Evolutionary conservation across 2,113 vertebrate genomes (phyloP).

Genomic region (Melospiza georgiana): DNA sequence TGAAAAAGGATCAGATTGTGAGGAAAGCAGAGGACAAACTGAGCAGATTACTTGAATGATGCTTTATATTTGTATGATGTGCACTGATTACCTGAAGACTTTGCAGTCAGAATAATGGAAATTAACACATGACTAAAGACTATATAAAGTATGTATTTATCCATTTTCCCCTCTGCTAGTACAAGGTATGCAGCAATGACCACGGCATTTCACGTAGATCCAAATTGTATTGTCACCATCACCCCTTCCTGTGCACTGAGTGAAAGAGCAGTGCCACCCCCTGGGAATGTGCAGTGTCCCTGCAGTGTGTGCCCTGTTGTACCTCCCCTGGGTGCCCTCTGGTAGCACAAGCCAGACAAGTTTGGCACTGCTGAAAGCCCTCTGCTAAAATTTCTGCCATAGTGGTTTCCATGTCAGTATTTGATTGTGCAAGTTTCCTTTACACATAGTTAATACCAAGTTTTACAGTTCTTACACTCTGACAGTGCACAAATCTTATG

Average conservation of each 20-base stretch:
- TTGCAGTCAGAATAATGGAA: not conserved
- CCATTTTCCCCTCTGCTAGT: not conserved
- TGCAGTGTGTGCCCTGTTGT: rapidly evolving
- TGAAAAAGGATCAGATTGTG: not conserved
- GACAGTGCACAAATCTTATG: not conserved
- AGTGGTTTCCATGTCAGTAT: not conserved
- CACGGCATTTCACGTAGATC: not conserved
- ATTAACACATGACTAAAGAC: not conserved
- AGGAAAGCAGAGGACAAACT: not conserved
- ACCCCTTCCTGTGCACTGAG: not conserved
- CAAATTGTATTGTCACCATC: not conserved
- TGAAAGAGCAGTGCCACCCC: not conserved
- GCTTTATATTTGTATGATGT: not conserved
- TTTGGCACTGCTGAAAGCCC: not conserved
- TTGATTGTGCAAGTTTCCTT: not conserved
- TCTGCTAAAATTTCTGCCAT: not conserved
- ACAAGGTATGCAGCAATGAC: not conserved
- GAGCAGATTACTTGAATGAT: not conserved
- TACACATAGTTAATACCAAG: not conserved
- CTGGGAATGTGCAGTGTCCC: not conserved
- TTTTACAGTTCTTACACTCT: not conserved
- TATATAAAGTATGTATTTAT: not conserved
- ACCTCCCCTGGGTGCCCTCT: not conserved
- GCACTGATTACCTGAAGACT: not conserved
- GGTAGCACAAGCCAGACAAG: not conserved